Evolutionary conservation across 2,113 vertebrate genomes (phyloP), one percentile per base, ranked within the genome.

Genomic region (Gnathonemus echidnorhynchus): DNA sequence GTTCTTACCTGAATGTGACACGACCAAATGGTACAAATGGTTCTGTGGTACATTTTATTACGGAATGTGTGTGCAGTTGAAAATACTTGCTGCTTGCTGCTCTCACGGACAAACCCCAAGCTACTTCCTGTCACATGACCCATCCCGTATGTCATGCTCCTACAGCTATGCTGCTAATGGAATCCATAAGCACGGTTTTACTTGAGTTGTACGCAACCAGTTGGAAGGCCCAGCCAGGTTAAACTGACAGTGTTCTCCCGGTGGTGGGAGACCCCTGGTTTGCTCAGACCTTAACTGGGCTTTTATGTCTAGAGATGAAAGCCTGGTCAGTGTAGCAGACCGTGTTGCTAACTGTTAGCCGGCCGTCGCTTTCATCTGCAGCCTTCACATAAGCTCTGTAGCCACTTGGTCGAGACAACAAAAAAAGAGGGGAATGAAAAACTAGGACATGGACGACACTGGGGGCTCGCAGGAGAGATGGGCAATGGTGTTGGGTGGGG

Each of bases 381-480:
- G 92, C 90, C 92, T 92, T 90, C 92, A 94, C 93, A 91, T 89
- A 19, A 91, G 93, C 91, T 92, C 87, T 66, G 90, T 62, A 91
- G 92, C 94, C 93, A 95, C 94, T 94, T 95, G 95, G 91, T 93
- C 88, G 42, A 92, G 93, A 95, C 93, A 92, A 91, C 91, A 91
- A 88, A 90, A 92, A 91, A 48, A 56, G 74, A 46, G 92, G 91
- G 92, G 88, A 88, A 89, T 92, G 92, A 92, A 92, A 62, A 74
- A 70, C 92, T 92, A 45, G 92, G 91, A 90, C 92, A 89, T 92
- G 93, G 94, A 96, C 94, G 95, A 95, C 95, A 94, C 93, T 94
- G 94, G 93, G 94, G 95, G 94, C 92, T 88, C 1, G 15, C 19
- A 56, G 53, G 27, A 62, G 31, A 19, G 53, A 49, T 27, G 87